Base-by-base conservation (phyloP, 2,797 vertebrate species). In the Tadarida brasiliensis region DNA sequence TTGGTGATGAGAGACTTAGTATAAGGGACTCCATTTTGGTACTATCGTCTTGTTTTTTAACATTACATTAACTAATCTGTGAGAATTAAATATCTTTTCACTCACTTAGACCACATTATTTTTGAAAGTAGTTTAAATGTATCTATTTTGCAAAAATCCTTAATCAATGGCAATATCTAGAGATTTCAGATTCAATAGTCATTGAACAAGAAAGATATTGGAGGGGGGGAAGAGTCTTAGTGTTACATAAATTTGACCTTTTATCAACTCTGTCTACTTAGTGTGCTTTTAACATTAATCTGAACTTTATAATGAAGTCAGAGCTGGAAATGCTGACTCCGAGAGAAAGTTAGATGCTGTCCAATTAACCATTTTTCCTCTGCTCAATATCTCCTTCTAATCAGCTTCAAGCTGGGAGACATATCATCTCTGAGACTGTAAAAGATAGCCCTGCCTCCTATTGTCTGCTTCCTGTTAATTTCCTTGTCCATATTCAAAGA, bases 161-260 rank as follows among this genome's bases (percentile, higher is more conserved):
- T 57, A 71, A 84, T 94, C 19, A 84, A 4, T 93, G 33, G 11
- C 1, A 19, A 6, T 28, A 30, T 80, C 5, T 65, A 80, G 61
- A 91, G 20, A 93, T 88, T 88, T 95, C 30, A 90, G 67, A 78
- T 35, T 92, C 65, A 81, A 2, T 44, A 28, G n/a, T 61, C 74
- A 54, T 68, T 90, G 54, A 90, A 65, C 15, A 94, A 61, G 12
- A 24, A 76, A 59, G 3, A 24, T 57, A 54, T 82, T 80, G 30
- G 19, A 2, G 0, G 5, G 61, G 30, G 90, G 30, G 30, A 94
- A 67, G 1, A 33, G 16, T 67, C 14, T 74, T 74, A n/a, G 22
- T 84, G 26, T 74, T 83, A 90, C 3, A 30, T 82, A 67, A 71
- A 71, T 80, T 78, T 86, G 5, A 28, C 6, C 19, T 76, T 19